These are phyloP conservation scores for Trachemys scripta DNA, from an alignment of 2,113 vertebrate species.

Conservation along the genomic window DNA sequence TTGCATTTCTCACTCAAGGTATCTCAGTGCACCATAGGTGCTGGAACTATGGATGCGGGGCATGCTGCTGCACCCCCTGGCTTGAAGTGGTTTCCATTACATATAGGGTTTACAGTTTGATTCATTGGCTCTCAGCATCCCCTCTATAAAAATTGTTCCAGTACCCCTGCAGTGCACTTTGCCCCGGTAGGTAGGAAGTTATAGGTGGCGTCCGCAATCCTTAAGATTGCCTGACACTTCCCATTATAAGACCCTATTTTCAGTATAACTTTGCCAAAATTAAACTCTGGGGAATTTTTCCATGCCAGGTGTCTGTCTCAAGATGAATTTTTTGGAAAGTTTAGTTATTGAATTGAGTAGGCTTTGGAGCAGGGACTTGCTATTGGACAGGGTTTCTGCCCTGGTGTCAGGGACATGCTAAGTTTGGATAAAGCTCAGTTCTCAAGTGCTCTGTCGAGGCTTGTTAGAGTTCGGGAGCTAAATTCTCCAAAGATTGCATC, in stretches of 20 bases:
- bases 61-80: too few relatives aligned
- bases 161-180: not conserved
- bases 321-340: not conserved
- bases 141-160: too few relatives aligned
- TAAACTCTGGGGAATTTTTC: not conserved
- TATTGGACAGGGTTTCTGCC: too few relatives aligned
- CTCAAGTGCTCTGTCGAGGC: not conserved
- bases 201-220: not conserved
- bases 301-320: not conserved
- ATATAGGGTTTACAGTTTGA: too few relatives aligned
- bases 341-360: not conserved
- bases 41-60: too few relatives aligned
- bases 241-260: not conserved
- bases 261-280: not conserved
- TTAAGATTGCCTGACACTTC: not conserved
- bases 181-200: not conserved
- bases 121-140: too few relatives aligned
- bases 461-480: not conserved
- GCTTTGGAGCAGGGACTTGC: not conserved
- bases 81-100: too few relatives aligned
- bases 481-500: not conserved
- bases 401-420: not conserved
- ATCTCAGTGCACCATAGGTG: not conserved
- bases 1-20: not conserved
- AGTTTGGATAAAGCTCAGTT: not conserved